Base-by-base conservation (phyloP, 2,888 invertebrate genomes). In the Stomorhina lunata region DNA sequence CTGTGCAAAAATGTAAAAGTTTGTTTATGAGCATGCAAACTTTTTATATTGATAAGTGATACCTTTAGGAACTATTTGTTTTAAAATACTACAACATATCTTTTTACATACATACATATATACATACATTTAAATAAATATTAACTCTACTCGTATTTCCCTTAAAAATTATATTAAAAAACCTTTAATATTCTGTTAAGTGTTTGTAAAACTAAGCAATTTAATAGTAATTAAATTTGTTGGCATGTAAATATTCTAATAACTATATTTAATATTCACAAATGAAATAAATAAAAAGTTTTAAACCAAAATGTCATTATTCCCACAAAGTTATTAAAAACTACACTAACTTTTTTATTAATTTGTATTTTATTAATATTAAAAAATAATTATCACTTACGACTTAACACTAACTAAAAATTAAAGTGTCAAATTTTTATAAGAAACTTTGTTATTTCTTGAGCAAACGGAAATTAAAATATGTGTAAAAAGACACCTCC, bases 1-100 rank as follows among this genome's bases (percentile, higher is more conserved):
- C 57, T 57, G 32, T 57, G n/a, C 20, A 4, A 32, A 15, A 17
- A 4, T 29, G 17, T 7, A 55, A 29, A 55, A 15, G 27, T 55
- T 55, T 29, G 10, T 32, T 57, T 20, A 10, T 20, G 20, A 57
- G 20, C 17, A 5, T 5, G 32, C 20, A 37, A 40, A 61, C 22
- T 61, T 61, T 61, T 37, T n/a, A 40, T 22, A 61, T 20, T 40
- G 40, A 61, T 61, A 37, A 37, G 59, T 37, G n/a, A 40, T 61
- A 40, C 59, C 37, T 25, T 25, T 34, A 40, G 59, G 37, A 61
- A 25, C 37, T 61, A 22, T 61, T 61, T 61, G 37, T 22, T 61
- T 61, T 40, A 37, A 37, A 57, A 34, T 20, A 57, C 32, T 29
- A 55, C 22, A 32, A 53, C 27, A 53, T 27, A 6, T 53, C 1